phyloP scores from a whole-genome alignment of 2,797 vertebrate species.

The Molossus molossus region DNA sequence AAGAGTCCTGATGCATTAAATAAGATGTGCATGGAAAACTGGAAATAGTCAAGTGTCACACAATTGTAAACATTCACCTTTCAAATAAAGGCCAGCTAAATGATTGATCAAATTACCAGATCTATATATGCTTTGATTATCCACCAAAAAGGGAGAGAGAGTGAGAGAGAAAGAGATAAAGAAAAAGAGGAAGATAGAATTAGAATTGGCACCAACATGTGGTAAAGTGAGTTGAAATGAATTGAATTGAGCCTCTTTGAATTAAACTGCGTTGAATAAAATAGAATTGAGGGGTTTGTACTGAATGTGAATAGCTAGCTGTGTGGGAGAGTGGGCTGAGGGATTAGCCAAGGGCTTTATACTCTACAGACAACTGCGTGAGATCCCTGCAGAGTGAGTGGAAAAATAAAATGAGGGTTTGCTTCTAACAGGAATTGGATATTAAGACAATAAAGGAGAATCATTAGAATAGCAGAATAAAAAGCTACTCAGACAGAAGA shows the following conservation, averaged over 20 bases:
- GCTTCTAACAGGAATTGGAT: conserved; percentile 39
- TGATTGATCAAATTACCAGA: conserved; percentile 78
- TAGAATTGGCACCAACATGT: conserved; percentile 79
- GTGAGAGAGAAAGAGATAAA: conserved; percentile 1
- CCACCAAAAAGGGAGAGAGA: conserved; percentile 10
- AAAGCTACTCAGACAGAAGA: conserved; percentile 33
- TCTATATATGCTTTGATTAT: conserved; percentile 74
- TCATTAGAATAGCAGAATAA: conserved; percentile 37
- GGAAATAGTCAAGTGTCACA: conserved; percentile 47
- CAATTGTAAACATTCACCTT: conserved; percentile 69
- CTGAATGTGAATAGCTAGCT: conserved; percentile 76
- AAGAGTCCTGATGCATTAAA: conserved; percentile 62
- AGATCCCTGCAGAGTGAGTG: conserved; percentile 57
- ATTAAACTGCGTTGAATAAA: conserved; percentile 73
- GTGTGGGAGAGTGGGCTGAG: conserved; percentile 69
- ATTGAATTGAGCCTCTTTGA: conserved; percentile 75
- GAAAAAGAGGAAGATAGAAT: conserved; percentile 63
- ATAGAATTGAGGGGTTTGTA: conserved; percentile 76
- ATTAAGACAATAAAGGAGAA: conserved; percentile 60
- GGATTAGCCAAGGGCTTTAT: conserved; percentile 65
- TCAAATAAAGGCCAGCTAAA: conserved; percentile 63
- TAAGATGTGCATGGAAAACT: conserved; percentile 69
- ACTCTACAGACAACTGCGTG: conserved; percentile 61
- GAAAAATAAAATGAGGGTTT: conserved; percentile 71
- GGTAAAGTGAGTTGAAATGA: conserved; percentile 72